These are phyloP conservation scores for Bungarus multicinctus DNA, from an alignment of 2,113 vertebrate species.

Conservation along the genomic window DNA sequence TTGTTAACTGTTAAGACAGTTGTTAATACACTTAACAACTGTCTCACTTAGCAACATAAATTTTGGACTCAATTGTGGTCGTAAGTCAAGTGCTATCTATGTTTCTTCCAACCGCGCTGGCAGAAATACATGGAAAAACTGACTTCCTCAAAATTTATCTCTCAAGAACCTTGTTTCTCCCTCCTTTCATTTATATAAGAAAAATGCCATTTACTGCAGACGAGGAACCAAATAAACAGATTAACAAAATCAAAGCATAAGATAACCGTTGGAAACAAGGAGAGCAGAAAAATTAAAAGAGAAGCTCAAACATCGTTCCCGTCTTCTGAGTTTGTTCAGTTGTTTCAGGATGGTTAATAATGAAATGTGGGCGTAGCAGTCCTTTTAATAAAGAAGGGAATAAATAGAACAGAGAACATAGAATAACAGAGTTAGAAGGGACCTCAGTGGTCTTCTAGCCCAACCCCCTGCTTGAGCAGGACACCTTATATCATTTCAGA, in stretches of 20 bases:
- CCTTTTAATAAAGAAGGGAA: background rate
- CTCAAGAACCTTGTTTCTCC: background rate
- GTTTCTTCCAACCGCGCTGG: background rate
- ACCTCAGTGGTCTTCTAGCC: background rate
- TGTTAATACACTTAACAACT: too few relatives aligned
- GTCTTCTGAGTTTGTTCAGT: background rate
- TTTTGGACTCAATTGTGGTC: background rate
- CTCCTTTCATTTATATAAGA: background rate
- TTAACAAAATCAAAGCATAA: background rate
- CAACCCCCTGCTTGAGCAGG: background rate
- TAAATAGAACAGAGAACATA: background rate
- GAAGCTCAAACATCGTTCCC: background rate
- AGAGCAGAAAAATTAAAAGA: background rate
- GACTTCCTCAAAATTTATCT: background rate
- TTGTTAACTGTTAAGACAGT: too few relatives aligned
- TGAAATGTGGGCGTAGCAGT: background rate
- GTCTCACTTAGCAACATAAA: background rate
- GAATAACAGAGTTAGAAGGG: background rate
- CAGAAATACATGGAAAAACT: background rate
- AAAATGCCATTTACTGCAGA: background rate
- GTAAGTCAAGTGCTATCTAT: fast-evolving
- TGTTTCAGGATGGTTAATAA: background rate
- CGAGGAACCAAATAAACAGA: background rate
- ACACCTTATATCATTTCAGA: background rate
- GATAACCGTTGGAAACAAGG: background rate